A percentile compares a stretch with the other conserved stretches of the same genome.
These are phyloP conservation scores for Rallus crepitans DNA, from an alignment of 2,797 vertebrate species.

Conservation along the genomic window DNA sequence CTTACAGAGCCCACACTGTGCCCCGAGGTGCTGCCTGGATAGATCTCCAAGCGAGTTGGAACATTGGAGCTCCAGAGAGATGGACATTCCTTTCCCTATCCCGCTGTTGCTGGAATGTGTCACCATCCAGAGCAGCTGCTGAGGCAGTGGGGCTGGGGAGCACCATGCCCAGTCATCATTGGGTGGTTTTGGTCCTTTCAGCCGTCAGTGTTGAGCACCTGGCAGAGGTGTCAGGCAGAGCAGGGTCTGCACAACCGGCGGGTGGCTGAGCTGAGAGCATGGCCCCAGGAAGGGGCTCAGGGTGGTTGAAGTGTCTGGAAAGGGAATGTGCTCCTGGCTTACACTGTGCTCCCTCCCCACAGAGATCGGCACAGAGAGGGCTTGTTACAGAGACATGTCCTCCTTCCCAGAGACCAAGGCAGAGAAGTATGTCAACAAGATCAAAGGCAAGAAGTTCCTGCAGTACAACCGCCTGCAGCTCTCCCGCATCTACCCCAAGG, in stretches of 20 bases:
- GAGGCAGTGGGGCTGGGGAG: not conserved
- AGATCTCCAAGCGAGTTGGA: not conserved
- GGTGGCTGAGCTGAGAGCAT: not conserved
- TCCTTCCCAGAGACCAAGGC: slow-evolving; percentile 99
- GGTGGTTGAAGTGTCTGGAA: not conserved
- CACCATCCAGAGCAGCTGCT: not conserved
- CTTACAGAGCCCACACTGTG: not conserved
- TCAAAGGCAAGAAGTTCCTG: slow-evolving; percentile 97
- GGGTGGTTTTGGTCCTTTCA: not conserved
- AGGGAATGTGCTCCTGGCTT: not conserved
- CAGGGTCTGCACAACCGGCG: not conserved
- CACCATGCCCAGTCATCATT: accelerated
- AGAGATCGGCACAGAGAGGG: slow-evolving; percentile 97
- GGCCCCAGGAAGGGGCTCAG: not conserved
- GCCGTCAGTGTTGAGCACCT: not conserved
- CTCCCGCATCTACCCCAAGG: slow-evolving; percentile 97
- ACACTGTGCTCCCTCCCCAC: not conserved
- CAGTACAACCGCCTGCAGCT: slow-evolving; percentile 98
- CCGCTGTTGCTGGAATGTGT: not conserved
- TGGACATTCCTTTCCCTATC: not conserved
- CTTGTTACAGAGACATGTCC: slow-evolving; percentile 98
- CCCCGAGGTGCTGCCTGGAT: not conserved
- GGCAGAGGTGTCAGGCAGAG: accelerated
- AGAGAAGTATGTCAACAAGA: slow-evolving; percentile 95
- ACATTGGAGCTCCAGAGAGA: not conserved